phyloP scores from a whole-genome alignment of 1,140 invertebrate genomes.

The Diabrotica undecimpunctata region DNA sequence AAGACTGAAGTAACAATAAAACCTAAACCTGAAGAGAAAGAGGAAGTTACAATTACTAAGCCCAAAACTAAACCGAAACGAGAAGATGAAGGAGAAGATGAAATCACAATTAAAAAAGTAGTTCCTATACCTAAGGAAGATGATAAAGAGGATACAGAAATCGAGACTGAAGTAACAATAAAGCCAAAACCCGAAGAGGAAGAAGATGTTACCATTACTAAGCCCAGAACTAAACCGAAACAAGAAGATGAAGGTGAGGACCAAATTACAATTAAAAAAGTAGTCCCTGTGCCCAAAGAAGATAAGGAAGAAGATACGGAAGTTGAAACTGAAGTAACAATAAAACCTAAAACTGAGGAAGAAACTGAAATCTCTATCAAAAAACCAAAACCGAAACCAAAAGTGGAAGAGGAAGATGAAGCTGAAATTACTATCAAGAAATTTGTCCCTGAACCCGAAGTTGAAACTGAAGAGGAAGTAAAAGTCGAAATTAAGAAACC shows the following conservation, averaged over 20 bases:
- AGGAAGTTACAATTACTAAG: slow-evolving; percentile 45
- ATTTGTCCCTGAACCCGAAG: slow-evolving; percentile 22
- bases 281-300: slow-evolving; percentile 25
- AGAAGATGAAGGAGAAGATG: slow-evolving; percentile 22
- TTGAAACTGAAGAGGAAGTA: slow-evolving; percentile 39
- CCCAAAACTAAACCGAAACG: slow-evolving; percentile 35
- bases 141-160: slow-evolving; percentile 30
- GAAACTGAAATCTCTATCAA: slow-evolving; percentile 3
- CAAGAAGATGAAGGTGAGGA: slow-evolving; percentile 18
- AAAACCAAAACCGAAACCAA: slow-evolving; percentile 37
- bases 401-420: slow-evolving; percentile 46
- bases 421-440: slow-evolving; percentile 61
- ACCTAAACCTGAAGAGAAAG: slow-evolving; percentile 20
- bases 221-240: slow-evolving; percentile 17
- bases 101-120: slow-evolving; percentile 35
- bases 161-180: slow-evolving; percentile 30
- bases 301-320: slow-evolving; percentile 31
- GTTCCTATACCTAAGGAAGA: slow-evolving; percentile 18
- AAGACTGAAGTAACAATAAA: slow-evolving; percentile 26
- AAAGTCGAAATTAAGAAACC: slow-evolving; percentile 38
- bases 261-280: slow-evolving; percentile 60
- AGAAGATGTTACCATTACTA: slow-evolving; percentile 23
- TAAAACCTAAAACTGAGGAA: slow-evolving; percentile 9
- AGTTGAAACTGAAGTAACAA: slow-evolving; percentile 31
- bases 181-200: slow-evolving; percentile 23